Conservation (phyloP, 2,888 invertebrate species). For the Sylvicola cinctus region DNA sequence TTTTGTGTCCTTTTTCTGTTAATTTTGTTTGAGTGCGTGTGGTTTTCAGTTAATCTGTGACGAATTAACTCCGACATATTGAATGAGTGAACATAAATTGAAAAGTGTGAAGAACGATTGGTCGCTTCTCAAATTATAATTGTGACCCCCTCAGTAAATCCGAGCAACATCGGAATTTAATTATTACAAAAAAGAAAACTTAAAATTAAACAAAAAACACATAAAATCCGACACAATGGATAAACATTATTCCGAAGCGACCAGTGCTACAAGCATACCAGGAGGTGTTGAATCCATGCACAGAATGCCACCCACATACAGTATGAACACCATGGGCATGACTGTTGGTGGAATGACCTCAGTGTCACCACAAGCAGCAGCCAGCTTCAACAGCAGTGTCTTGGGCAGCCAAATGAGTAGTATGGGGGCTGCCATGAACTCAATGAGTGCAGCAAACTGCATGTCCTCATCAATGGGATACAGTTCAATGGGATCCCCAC, state of each 20-base stretch:
- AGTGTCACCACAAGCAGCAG: conserved; percentile 36
- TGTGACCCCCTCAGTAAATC: too few species aligned
- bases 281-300: conserved; percentile 43
- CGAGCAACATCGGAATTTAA: too few species aligned
- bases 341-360: conserved; percentile 40
- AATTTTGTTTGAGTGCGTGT: too few species aligned
- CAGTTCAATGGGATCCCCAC: conserved; percentile 51
- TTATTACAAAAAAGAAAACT: too few species aligned
- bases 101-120: too few species aligned
- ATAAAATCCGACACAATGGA: not conserved
- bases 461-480: conserved; percentile 47
- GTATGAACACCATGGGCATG: conserved; percentile 62
- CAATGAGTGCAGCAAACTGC: conserved; percentile 52
- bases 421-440: conserved; percentile 28
- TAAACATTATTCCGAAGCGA: not conserved
- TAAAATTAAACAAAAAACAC: too few species aligned
- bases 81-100: too few species aligned
- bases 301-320: conserved; percentile 57
- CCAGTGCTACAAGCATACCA: not conserved
- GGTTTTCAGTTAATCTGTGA: too few species aligned
- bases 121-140: too few species aligned
- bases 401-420: conserved; percentile 31
- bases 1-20: too few species aligned
- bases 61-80: too few species aligned
- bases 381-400: conserved; percentile 32